Conservation (phyloP, 2,797 vertebrate genomes). For the Anguilla obscura region DNA sequence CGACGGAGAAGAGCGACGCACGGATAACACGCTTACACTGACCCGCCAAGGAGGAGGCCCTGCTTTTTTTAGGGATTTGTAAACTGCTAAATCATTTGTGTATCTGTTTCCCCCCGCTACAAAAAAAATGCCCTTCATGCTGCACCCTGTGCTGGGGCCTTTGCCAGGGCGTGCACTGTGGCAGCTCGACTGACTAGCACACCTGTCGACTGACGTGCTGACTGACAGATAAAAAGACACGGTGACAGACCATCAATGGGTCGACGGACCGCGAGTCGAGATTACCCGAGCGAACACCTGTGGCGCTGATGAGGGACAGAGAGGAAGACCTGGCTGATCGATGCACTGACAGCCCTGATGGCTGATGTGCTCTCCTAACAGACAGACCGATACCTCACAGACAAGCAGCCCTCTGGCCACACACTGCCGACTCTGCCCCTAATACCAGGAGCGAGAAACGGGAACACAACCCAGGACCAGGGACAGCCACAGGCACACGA, state of each 20-base stretch:
- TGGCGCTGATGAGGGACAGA: slow-evolving; percentile 9
- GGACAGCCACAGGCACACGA: slow-evolving; percentile 16
- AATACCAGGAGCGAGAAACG: slow-evolving; percentile 22
- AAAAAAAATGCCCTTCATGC: background rate
- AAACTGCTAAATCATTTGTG: background rate
- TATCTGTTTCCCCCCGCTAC: background rate
- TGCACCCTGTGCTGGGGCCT: background rate
- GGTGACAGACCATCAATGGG: background rate
- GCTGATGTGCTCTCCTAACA: slow-evolving; percentile 5
- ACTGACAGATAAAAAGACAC: slow-evolving; percentile 19
- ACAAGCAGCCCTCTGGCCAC: slow-evolving; percentile 31
- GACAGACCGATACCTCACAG: slow-evolving; percentile 7
- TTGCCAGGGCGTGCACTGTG: background rate
- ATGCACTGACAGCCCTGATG: slow-evolving; percentile 20
- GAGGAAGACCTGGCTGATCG: background rate
- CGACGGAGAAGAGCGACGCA: background rate
- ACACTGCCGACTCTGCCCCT: slow-evolving; percentile 24
- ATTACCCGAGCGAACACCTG: slow-evolving; percentile 27
- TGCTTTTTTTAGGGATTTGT: background rate
- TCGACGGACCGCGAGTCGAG: background rate
- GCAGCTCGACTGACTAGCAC: background rate
- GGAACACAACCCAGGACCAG: slow-evolving; percentile 14
- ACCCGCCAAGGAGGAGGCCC: background rate
- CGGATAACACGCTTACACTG: background rate
- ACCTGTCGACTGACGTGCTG: background rate